Evolutionary conservation across 2,113 vertebrate genomes (phyloP).

Genomic region (Labeo catla): DNA sequence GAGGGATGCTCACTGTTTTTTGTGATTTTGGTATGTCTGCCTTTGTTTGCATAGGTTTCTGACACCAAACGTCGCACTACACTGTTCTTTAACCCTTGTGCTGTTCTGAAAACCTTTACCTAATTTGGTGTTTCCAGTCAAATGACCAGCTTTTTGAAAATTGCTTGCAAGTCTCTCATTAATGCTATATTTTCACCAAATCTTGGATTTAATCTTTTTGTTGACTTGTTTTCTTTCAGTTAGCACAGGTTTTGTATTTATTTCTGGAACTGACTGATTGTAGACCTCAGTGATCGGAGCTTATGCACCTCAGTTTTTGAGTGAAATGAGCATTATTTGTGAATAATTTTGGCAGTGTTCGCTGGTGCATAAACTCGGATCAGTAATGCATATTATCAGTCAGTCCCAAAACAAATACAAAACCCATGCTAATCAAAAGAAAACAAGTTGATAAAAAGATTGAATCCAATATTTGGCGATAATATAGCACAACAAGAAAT

Average conservation of each 20-base stretch:
- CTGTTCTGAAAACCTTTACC: neutral
- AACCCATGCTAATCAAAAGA: neutral
- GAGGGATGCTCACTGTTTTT: constrained; percentile 46
- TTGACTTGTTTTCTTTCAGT: neutral
- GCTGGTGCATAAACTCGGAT: neutral
- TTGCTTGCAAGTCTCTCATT: neutral
- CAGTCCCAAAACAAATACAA: neutral
- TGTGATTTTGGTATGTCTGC: constrained; percentile 5
- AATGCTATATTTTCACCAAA: neutral
- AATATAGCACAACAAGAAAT: neutral
- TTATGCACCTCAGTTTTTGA: neutral
- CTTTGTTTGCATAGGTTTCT: constrained; percentile 12
- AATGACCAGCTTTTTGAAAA: neutral
- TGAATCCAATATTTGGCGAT: neutral
- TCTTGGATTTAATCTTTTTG: neutral
- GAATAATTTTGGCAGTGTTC: neutral
- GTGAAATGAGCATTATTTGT: neutral
- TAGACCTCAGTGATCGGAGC: neutral
- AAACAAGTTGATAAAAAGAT: neutral
- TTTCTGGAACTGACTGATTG: neutral
- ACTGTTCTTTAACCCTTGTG: constrained; percentile 36
- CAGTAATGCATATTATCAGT: neutral
- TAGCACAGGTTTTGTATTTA: neutral
- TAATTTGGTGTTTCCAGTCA: neutral
- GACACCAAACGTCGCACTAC: constrained; percentile 30